Evolutionary conservation across 2,888 invertebrate species (phyloP).

Genomic region (Muschampia plurimacula): DNA sequence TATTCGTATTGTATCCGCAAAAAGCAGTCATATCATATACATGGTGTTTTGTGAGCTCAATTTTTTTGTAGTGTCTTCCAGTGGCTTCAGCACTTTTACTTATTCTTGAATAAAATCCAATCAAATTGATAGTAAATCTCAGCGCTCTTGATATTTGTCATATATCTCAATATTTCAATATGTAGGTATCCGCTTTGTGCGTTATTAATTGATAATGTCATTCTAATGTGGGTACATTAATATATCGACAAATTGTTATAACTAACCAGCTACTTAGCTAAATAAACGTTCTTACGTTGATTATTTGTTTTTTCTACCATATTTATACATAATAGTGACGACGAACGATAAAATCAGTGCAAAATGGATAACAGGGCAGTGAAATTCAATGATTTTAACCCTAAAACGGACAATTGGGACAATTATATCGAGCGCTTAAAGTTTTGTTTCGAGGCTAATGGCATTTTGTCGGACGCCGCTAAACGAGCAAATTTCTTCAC

Average conservation of each 20-base stretch:
- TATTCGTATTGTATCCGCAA: too few species aligned
- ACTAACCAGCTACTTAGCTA: neutral
- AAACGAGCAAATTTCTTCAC: constrained; percentile 38
- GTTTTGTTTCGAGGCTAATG: constrained; percentile 41
- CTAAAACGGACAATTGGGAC: constrained; percentile 39
- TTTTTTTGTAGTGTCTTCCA: too few species aligned
- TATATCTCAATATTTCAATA: too few species aligned
- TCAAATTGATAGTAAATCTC: too few species aligned
- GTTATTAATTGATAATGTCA: neutral
- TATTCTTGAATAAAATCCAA: too few species aligned
- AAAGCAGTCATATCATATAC: too few species aligned
- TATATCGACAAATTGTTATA: neutral
- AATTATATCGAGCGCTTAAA: constrained; percentile 41
- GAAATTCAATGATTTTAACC: constrained; percentile 37
- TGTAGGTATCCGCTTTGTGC: too few species aligned
- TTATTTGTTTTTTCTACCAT: neutral
- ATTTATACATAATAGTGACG: constrained; percentile 29
- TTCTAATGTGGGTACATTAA: neutral
- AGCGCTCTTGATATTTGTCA: too few species aligned
- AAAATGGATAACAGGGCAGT: constrained; percentile 38
- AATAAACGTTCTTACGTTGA: neutral
- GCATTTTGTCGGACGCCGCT: constrained; percentile 23
- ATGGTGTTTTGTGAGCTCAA: too few species aligned
- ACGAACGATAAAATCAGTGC: constrained; percentile 26
- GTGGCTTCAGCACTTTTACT: too few species aligned